A percentile compares a stretch with the other conserved stretches of the same genome.
Conservation (phyloP, 2,113 vertebrate genomes). For the Thalassarche chlororhynchos region DNA sequence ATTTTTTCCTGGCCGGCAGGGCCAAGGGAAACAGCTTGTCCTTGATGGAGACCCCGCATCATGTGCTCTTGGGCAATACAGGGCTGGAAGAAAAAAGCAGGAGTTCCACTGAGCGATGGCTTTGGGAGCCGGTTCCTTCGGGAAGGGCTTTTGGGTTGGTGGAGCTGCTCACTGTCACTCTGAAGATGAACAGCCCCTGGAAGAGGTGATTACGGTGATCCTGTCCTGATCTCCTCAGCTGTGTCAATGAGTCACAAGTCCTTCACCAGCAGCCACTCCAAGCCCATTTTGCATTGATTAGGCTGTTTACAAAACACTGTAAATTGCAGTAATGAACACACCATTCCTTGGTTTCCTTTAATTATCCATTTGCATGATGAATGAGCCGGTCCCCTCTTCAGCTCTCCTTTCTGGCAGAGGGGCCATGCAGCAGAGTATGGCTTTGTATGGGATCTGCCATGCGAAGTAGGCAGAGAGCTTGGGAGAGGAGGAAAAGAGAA, state of each 20-base stretch:
- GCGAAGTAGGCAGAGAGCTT: neutral
- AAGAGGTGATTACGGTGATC: slow-evolving; percentile 36
- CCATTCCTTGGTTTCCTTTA: slow-evolving; percentile 8
- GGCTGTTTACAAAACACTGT: slow-evolving; percentile 62
- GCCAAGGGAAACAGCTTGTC: rapidly evolving
- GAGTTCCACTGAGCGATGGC: neutral
- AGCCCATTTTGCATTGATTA: slow-evolving; percentile 45
- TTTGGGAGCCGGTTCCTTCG: neutral
- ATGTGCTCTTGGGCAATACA: neutral
- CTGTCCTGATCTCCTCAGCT: neutral
- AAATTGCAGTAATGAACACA: slow-evolving; percentile 25
- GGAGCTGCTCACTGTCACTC: neutral
- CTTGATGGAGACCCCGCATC: neutral
- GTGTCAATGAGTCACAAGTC: neutral
- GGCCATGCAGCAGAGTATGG: neutral
- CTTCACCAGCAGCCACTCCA: slow-evolving; percentile 30
- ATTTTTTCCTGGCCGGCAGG: neutral
- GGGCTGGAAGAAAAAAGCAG: neutral
- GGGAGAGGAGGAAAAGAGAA: neutral
- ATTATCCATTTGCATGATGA: slow-evolving; percentile 30
- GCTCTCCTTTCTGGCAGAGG: neutral
- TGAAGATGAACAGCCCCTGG: neutral
- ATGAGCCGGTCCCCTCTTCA: neutral
- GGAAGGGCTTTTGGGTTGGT: neutral
- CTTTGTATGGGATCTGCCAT: neutral